Evolutionary conservation across 1,140 invertebrate genomes (phyloP).

Genomic region (Pseudomyrmex gracilis): DNA sequence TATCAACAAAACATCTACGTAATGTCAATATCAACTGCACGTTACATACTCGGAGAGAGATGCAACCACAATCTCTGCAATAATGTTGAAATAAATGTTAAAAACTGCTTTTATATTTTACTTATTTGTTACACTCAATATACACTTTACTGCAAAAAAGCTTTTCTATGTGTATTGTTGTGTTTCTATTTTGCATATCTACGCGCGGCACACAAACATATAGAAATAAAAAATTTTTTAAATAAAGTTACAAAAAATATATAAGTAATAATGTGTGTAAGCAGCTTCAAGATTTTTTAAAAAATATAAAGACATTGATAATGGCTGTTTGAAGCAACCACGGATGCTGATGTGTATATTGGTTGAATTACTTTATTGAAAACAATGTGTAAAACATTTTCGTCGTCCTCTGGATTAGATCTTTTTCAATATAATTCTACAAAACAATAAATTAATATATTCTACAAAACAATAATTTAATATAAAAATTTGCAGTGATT

Average conservation of each 20-base stretch:
- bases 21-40: slow-evolving; percentile 43
- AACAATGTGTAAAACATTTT: no score
- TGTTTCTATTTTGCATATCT: slow-evolving; percentile 13
- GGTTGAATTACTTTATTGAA: no score
- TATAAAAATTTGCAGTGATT: no score
- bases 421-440: no score
- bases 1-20: slow-evolving; percentile 31
- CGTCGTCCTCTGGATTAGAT: no score
- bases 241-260: neutral
- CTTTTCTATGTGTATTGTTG: neutral
- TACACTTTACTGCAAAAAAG: slow-evolving; percentile 51
- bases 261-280: no score
- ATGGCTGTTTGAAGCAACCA: no score
- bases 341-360: no score
- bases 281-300: no score
- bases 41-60: slow-evolving; percentile 21
- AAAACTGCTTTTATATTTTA: slow-evolving; percentile 53
- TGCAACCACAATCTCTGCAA: slow-evolving; percentile 23
- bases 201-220: neutral
- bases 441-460: no score
- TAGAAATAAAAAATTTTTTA: slow-evolving; percentile 34
- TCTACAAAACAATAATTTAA: no score
- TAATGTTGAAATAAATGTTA: slow-evolving; percentile 54
- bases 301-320: no score
- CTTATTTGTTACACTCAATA: slow-evolving; percentile 41